These are phyloP conservation scores for Megalops atlanticus DNA, from an alignment of 2,113 vertebrate species.

Conservation along the genomic window DNA sequence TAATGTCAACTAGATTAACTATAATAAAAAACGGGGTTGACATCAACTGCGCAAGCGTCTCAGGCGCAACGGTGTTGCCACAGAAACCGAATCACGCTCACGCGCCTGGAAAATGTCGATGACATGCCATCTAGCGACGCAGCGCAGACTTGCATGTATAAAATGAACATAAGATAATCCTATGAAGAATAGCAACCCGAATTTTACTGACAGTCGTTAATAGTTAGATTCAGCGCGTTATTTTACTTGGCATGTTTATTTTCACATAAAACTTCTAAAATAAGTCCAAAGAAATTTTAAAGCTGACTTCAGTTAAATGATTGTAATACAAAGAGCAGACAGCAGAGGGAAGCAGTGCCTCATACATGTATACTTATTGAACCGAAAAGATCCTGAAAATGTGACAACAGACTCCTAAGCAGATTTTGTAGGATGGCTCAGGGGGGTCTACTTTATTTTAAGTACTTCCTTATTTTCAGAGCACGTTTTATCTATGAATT, in stretches of 20 bases:
- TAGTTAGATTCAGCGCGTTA: no score
- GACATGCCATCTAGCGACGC: constrained; percentile 1
- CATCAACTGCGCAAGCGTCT: constrained; percentile 29
- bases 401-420: no score
- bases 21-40: not conserved
- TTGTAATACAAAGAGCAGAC: not conserved
- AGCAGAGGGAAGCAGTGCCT: constrained; percentile 25
- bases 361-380: not conserved
- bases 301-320: not conserved
- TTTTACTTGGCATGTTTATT: not conserved
- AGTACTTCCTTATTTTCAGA: no score
- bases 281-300: not conserved
- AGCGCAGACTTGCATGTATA: not conserved
- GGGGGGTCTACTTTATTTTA: no score
- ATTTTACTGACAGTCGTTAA: not conserved
- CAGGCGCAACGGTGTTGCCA: constrained; percentile 10
- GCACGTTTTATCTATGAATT: no score
- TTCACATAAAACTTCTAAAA: not conserved
- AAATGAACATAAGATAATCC: not conserved
- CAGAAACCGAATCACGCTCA: constrained; percentile 19
- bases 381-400: no score
- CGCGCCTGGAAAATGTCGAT: not conserved
- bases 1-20: not conserved
- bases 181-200: no score
- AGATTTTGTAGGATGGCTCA: no score